phyloP scores from a whole-genome alignment of 92 coral and sea anemone species.

The Meandrina meandrites region DNA sequence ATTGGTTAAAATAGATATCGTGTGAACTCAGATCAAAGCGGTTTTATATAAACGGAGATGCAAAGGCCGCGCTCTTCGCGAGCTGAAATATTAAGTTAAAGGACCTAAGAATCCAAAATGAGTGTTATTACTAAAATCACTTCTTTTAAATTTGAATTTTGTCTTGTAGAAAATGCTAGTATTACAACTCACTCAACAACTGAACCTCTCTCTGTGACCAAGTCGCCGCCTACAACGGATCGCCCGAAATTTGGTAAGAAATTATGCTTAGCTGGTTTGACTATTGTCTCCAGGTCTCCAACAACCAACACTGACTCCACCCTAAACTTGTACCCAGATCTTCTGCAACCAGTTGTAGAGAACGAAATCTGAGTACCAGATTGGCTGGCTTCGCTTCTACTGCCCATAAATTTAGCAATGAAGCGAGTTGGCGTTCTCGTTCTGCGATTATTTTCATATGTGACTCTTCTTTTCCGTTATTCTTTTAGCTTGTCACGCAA shows the following conservation, averaged over 20 bases:
- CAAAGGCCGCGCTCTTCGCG: too few species aligned
- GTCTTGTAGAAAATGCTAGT: background rate
- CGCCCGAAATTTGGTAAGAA: constrained; percentile 1
- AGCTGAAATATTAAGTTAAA: too few species aligned
- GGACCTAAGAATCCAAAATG: too few species aligned
- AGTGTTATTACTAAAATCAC: background rate
- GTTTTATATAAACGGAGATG: too few species aligned
- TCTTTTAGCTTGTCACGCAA: background rate
- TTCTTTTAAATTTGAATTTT: background rate
- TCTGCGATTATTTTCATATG: too few species aligned
- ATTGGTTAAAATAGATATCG: too few species aligned
- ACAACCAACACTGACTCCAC: background rate
- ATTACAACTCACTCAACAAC: background rate
- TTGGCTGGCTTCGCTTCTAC: too few species aligned
- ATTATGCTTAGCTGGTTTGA: background rate
- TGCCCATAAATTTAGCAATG: too few species aligned
- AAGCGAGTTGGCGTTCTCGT: too few species aligned
- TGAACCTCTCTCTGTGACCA: background rate
- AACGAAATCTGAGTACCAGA: background rate
- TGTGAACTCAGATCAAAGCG: too few species aligned
- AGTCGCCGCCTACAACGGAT: background rate
- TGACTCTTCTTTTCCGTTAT: background rate
- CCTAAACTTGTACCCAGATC: too few species aligned
- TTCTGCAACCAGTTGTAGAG: too few species aligned
- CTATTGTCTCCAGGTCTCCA: background rate